Percentiles rank a stretch among this genome's conserved stretches.
Evolutionary conservation across 2,888 invertebrate species (phyloP).

Genomic region (Leptopilina drosophilae): DNA sequence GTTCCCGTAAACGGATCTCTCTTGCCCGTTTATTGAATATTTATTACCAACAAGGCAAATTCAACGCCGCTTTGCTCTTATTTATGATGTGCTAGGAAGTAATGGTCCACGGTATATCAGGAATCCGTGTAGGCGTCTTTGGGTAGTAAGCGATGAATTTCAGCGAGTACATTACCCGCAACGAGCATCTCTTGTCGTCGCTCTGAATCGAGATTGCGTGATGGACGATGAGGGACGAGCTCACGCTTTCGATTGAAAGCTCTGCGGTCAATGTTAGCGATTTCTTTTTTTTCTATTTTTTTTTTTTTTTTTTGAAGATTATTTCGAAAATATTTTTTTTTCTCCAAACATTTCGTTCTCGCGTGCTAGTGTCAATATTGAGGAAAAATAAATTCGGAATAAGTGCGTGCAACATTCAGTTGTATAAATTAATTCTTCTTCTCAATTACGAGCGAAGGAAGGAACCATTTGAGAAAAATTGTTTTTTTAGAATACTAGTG

Average conservation of each 20-base stretch:
- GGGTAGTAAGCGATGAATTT: constrained; percentile 47
- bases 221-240: constrained; percentile 43
- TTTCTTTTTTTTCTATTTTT: not conserved
- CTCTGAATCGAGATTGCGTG: constrained; percentile 48
- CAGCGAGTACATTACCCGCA: constrained; percentile 49
- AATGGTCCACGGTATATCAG: constrained; percentile 56
- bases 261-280: constrained; percentile 5
- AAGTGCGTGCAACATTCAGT: no score
- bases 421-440: no score
- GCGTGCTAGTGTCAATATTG: no score
- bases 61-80: constrained; percentile 44
- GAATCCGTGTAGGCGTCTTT: constrained; percentile 47
- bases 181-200: constrained; percentile 49
- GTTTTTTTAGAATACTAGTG: no score
- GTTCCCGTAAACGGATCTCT: constrained; percentile 71
- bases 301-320: no score
- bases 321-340: no score
- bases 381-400: no score
- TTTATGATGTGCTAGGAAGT: constrained; percentile 53
- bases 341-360: no score
- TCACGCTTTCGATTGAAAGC: constrained; percentile 35
- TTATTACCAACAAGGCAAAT: constrained; percentile 62
- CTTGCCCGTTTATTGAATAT: constrained; percentile 71
- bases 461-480: no score
- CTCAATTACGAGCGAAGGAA: no score